Percentiles rank a stretch among this genome's conserved stretches.
These are phyloP conservation scores for Mechanitis messenoides DNA, from an alignment of 2,888 invertebrate species.

Conservation along the genomic window DNA sequence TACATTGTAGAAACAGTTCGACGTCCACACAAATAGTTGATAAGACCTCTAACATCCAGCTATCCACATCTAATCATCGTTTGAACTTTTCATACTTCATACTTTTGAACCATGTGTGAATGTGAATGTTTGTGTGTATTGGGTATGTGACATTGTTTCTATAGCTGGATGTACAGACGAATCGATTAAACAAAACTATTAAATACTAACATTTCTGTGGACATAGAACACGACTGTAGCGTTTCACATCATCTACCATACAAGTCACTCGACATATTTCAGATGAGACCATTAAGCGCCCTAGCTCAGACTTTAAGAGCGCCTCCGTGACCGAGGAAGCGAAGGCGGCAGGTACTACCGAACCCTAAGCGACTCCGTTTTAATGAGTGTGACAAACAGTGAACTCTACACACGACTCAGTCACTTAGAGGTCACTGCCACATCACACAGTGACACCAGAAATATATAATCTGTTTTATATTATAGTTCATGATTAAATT, in stretches of 20 bases:
- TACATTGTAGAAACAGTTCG: slow-evolving; percentile 29
- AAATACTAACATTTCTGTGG: slow-evolving; percentile 39
- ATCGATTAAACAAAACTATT: slow-evolving; percentile 8
- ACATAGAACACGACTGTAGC: slow-evolving; percentile 57
- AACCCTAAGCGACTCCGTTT: slow-evolving; percentile 53
- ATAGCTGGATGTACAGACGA: no score
- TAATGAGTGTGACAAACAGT: slow-evolving; percentile 68
- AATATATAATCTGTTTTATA: slow-evolving; percentile 75
- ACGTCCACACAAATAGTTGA: slow-evolving; percentile 31
- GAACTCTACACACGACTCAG: slow-evolving; percentile 48
- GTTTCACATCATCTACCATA: slow-evolving; percentile 64
- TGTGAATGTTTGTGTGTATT: background rate
- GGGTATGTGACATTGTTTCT: background rate
- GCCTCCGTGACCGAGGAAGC: slow-evolving; percentile 70
- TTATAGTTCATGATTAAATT: slow-evolving; percentile 76
- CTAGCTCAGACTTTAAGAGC: slow-evolving; percentile 91
- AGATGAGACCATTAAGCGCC: slow-evolving; percentile 89
- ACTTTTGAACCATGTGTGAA: background rate
- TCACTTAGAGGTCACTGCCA: slow-evolving; percentile 60
- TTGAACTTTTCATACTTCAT: background rate
- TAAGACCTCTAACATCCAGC: background rate
- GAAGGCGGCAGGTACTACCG: slow-evolving; percentile 71
- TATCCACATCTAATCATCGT: background rate
- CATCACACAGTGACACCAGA: slow-evolving; percentile 71
- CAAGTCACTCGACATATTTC: slow-evolving; percentile 70